Evolutionary conservation across 2,888 invertebrate species (phyloP).

Genomic region (Caenorhabditis drosophilae): DNA sequence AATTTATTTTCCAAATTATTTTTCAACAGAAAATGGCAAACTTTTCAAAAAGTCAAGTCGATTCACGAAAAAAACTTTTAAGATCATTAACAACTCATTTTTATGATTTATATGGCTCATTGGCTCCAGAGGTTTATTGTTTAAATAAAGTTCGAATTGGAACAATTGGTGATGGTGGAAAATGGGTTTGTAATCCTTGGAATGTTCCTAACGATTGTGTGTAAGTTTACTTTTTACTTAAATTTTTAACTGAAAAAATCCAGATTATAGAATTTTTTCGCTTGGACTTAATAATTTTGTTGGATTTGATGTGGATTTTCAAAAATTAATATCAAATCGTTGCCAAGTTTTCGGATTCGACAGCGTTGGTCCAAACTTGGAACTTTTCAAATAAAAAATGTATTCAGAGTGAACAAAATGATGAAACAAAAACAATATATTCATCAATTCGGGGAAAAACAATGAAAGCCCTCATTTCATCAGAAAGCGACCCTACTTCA

Average conservation of each 20-base stretch:
- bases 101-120: constrained; percentile 14
- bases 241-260: background rate
- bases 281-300: constrained; percentile 26
- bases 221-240: constrained; percentile 9
- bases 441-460: background rate
- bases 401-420: background rate
- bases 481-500: background rate
- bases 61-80: background rate
- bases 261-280: constrained; percentile 20
- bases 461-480: constrained; percentile 3
- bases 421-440: background rate
- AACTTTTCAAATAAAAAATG: too few species aligned
- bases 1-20: background rate
- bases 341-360: constrained; percentile 13
- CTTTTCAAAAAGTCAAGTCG: background rate
- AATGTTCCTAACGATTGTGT: constrained; percentile 22
- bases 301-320: constrained; percentile 23
- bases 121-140: constrained; percentile 29
- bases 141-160: constrained; percentile 30
- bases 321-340: constrained; percentile 7
- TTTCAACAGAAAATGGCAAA: background rate
- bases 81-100: background rate
- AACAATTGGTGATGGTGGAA: constrained; percentile 34
- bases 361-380: too few species aligned
- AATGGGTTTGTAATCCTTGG: constrained; percentile 41